Evolutionary conservation across 2,888 invertebrate species (phyloP).

Genomic region (Azorinus chamasolen): DNA sequence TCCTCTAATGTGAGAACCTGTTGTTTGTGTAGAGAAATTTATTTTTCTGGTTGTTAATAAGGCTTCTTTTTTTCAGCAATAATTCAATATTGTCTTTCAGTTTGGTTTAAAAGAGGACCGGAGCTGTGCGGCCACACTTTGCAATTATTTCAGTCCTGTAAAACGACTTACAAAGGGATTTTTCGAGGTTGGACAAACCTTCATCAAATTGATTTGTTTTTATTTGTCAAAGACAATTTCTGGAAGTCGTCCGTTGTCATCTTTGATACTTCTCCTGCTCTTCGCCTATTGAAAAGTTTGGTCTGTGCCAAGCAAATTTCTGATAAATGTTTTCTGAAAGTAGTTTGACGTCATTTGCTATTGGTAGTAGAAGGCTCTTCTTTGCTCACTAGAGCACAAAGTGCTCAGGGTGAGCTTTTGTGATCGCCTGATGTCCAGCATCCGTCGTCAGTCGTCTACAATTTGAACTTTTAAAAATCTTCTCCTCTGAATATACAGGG

Average conservation of each 20-base stretch:
- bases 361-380: too few relatives aligned
- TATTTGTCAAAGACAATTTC: neutral
- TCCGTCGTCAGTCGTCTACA: too few relatives aligned
- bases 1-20: slow-evolving; percentile 11
- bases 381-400: too few relatives aligned
- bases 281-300: slow-evolving; percentile 21
- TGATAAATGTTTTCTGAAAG: too few relatives aligned
- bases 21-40: neutral
- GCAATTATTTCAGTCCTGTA: slow-evolving; percentile 8
- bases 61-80: neutral
- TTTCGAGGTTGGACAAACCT: slow-evolving; percentile 3
- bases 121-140: slow-evolving; percentile 10
- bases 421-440: too few relatives aligned
- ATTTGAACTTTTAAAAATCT: too few relatives aligned
- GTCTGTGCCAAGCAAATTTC: slow-evolving; percentile 15
- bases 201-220: neutral
- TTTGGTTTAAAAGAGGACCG: slow-evolving; percentile 7
- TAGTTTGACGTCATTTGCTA: too few relatives aligned
- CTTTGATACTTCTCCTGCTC: slow-evolving; percentile 21
- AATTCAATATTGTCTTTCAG: slow-evolving; percentile 1
- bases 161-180: neutral
- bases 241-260: slow-evolving; percentile 4
- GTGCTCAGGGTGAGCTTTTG: too few relatives aligned
- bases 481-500: too few relatives aligned
- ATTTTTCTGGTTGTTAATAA: neutral